Conservation (phyloP, 2,113 vertebrate genomes). For the Gobio gobio region DNA sequence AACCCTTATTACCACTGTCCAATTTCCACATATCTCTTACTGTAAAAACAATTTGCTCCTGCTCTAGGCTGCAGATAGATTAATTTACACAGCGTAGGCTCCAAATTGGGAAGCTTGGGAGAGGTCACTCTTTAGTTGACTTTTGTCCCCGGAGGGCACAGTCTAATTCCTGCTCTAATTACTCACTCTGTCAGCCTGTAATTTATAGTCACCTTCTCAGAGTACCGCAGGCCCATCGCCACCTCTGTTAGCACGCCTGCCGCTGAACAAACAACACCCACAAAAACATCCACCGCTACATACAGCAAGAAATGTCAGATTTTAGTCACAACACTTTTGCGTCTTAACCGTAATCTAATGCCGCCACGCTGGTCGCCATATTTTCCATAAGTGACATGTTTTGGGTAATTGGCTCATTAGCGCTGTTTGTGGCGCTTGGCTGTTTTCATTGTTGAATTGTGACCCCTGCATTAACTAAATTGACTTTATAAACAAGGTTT, state of each 20-base stretch:
- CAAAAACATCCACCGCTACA: background rate
- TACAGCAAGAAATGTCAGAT: constrained; percentile 4
- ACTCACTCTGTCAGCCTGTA: constrained; percentile 55
- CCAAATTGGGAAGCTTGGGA: constrained; percentile 44
- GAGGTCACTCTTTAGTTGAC: constrained; percentile 56
- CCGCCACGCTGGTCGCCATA: background rate
- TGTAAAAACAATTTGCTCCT: constrained; percentile 36
- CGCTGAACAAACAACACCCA: background rate
- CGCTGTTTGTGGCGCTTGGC: constrained; percentile 1
- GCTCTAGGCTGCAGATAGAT: constrained; percentile 32
- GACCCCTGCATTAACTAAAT: constrained; percentile 2
- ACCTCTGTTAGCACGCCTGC: constrained; percentile 17
- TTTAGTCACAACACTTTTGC: constrained; percentile 10
- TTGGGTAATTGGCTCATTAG: constrained; percentile 22
- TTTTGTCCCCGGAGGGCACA: constrained; percentile 50
- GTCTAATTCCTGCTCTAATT: constrained; percentile 58
- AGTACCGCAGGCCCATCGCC: constrained; percentile 20
- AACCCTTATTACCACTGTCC: constrained; percentile 30
- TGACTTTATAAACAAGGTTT: constrained; percentile 14
- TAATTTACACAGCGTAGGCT: constrained; percentile 45
- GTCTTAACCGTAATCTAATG: background rate
- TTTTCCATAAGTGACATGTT: background rate
- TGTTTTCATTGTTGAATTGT: background rate
- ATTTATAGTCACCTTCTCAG: constrained; percentile 59
- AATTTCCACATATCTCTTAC: constrained; percentile 44